Conservation (phyloP, 2,113 vertebrate genomes). For the Amphiprion ocellaris region DNA sequence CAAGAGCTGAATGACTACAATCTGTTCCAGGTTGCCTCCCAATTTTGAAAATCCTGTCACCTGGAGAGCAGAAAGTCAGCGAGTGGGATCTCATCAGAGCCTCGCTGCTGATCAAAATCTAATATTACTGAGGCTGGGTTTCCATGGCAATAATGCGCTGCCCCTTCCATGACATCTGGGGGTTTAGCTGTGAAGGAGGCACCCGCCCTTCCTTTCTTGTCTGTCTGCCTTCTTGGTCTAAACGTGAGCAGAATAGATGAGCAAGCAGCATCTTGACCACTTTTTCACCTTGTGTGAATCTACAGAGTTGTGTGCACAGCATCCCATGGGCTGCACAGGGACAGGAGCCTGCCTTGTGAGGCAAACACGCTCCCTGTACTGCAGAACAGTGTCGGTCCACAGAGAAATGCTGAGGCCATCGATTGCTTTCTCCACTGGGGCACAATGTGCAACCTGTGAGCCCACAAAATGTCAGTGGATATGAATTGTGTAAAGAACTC, state of each 20-base stretch:
- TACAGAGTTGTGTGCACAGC: conserved; percentile 31
- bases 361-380: conserved; percentile 24
- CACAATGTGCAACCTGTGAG: conserved; percentile 50
- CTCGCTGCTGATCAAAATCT: conserved; percentile 60
- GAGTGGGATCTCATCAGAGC: conserved; percentile 41
- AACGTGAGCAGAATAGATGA: conserved; percentile 70
- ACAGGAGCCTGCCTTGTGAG: conserved; percentile 19
- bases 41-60: conserved; percentile 39
- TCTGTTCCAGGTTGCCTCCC: conserved; percentile 27
- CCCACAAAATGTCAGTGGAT: conserved; percentile 69
- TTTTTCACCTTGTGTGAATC: conserved; percentile 58
- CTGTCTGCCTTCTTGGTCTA: conserved; percentile 23
- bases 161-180: conserved; percentile 67
- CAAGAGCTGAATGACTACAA: neutral
- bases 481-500: conserved; percentile 67
- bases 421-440: conserved; percentile 57
- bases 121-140: conserved; percentile 65
- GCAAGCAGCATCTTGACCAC: conserved; percentile 48
- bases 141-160: conserved; percentile 65
- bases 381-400: conserved; percentile 32
- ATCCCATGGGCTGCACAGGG: conserved; percentile 30
- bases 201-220: neutral
- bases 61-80: conserved; percentile 42
- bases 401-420: conserved; percentile 64
- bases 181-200: conserved; percentile 52